Conservation (phyloP, 2,797 vertebrate species). For the Lemur catta region DNA sequence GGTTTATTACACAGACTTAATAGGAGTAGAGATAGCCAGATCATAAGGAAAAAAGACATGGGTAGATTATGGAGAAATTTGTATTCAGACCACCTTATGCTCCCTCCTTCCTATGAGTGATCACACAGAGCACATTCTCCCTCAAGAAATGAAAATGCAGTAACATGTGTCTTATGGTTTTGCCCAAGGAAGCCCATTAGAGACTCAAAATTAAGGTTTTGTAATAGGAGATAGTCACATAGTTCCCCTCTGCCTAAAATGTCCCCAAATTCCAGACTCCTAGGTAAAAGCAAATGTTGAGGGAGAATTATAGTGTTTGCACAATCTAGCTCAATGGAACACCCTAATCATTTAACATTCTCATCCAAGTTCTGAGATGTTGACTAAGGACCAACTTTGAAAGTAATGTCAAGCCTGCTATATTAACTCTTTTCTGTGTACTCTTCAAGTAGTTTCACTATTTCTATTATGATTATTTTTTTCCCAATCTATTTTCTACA, state of each 20-base stretch:
- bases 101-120: neutral
- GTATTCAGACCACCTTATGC: neutral
- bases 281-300: neutral
- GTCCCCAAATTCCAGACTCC: neutral
- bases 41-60: neutral
- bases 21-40: neutral
- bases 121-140: neutral
- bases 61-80: neutral
- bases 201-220: neutral
- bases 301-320: neutral
- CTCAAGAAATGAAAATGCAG: neutral
- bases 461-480: neutral
- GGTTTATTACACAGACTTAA: neutral
- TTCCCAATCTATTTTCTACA: neutral
- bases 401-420: neutral
- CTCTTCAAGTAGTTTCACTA: too few species aligned
- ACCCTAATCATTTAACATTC: neutral
- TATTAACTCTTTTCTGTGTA: neutral
- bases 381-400: neutral
- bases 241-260: neutral
- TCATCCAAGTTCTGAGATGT: neutral
- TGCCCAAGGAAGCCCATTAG: neutral
- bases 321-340: neutral
- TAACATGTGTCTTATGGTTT: neutral
- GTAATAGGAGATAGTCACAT: neutral